These are phyloP conservation scores for Ataeniobius toweri DNA, from an alignment of 2,797 vertebrate species.

Conservation along the genomic window DNA sequence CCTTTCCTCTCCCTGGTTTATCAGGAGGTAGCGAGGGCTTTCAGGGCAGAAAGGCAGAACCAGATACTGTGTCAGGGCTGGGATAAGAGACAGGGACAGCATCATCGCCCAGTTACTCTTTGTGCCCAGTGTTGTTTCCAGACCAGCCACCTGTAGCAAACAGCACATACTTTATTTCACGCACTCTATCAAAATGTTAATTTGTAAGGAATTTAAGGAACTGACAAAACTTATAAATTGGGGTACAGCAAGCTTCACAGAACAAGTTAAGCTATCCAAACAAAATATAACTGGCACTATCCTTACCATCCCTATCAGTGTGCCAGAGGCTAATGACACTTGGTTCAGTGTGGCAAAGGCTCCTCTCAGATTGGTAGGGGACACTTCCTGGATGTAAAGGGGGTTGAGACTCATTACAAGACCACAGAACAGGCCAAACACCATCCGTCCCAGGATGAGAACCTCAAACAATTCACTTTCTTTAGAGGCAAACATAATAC, in stretches of 20 bases:
- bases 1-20: constrained; percentile 72
- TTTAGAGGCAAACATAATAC: constrained; percentile 80
- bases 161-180: background rate
- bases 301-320: constrained; percentile 81
- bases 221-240: too few relatives aligned
- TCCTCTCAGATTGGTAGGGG: constrained; percentile 79
- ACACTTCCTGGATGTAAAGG: constrained; percentile 84
- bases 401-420: constrained; percentile 83
- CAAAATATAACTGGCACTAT: background rate
- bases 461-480: constrained; percentile 75
- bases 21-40: constrained; percentile 81
- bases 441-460: constrained; percentile 78
- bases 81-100: constrained; percentile 81
- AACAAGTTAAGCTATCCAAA: background rate
- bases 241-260: background rate
- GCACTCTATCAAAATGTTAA: background rate
- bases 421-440: constrained; percentile 83
- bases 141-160: constrained; percentile 75
- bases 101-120: constrained; percentile 77
- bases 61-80: constrained; percentile 77
- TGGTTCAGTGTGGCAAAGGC: constrained; percentile 84
- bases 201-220: too few relatives aligned
- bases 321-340: constrained; percentile 79
- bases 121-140: constrained; percentile 79
- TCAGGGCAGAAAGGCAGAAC: constrained; percentile 81